Evolutionary conservation across 2,888 invertebrate species (phyloP).

Genomic region (Metellina segmentata): DNA sequence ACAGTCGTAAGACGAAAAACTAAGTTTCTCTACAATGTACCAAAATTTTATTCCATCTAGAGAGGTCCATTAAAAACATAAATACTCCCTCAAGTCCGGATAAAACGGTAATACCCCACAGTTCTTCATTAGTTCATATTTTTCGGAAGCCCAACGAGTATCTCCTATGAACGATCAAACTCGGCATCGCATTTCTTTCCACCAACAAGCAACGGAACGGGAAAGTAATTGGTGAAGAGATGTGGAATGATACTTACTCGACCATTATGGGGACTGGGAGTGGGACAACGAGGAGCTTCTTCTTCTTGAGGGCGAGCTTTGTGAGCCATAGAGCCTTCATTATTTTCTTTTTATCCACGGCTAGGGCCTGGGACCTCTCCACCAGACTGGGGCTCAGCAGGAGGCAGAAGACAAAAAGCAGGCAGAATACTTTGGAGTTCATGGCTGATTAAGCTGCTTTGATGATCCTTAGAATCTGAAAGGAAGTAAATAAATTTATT

Average conservation of each 20-base stretch:
- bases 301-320: slow-evolving; percentile 71
- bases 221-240: not conserved
- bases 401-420: slow-evolving; percentile 44
- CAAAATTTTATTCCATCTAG: not conserved
- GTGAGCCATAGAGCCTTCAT: slow-evolving; percentile 72
- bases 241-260: slow-evolving; percentile 62
- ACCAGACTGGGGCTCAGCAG: slow-evolving; percentile 48
- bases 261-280: slow-evolving; percentile 72
- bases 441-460: slow-evolving; percentile 34
- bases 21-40: not conserved
- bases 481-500: not conserved
- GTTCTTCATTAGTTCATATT: not conserved
- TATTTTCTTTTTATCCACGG: slow-evolving; percentile 73
- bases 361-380: slow-evolving; percentile 58
- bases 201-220: not conserved
- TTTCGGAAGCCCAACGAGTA: not conserved
- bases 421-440: slow-evolving; percentile 53
- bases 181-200: not conserved
- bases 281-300: slow-evolving; percentile 67
- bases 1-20: too few relatives aligned
- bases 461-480: not conserved
- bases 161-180: not conserved
- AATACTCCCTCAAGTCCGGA: not conserved
- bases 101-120: not conserved
- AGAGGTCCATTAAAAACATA: not conserved